Percentiles rank a stretch among this genome's conserved stretches.
phyloP scores from a whole-genome alignment of 2,888 invertebrate species.

The Apotomis capreana region DNA sequence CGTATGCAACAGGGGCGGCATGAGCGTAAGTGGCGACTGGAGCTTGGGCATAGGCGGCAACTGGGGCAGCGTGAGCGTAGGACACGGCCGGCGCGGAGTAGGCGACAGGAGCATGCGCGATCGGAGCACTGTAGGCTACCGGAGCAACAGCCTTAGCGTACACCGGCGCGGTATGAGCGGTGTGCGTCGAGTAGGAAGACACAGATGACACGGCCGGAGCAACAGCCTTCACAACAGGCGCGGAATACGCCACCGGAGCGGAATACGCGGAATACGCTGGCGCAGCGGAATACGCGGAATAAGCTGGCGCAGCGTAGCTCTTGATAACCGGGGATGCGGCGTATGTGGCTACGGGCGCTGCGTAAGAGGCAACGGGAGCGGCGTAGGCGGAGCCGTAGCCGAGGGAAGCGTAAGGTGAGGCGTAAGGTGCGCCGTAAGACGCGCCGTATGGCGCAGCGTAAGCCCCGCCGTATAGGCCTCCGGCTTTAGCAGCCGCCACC shows the following conservation, averaged over 20 bases:
- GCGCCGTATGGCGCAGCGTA: constrained; percentile 62
- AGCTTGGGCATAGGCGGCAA: constrained; percentile 52
- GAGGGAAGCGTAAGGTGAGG: constrained; percentile 72
- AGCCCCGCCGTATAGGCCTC: constrained; percentile 64
- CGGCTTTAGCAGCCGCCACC: constrained; percentile 83
- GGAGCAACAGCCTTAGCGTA: constrained; percentile 55
- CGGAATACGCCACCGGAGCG: constrained; percentile 55
- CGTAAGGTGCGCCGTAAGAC: constrained; percentile 59
- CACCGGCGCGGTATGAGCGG: constrained; percentile 50
- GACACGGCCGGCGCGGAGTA: constrained; percentile 44
- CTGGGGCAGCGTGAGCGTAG: constrained; percentile 51
- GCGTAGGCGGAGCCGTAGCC: constrained; percentile 40
- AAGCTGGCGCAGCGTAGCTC: constrained; percentile 58
- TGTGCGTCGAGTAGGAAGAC: constrained; percentile 52
- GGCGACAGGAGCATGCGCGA: constrained; percentile 50
- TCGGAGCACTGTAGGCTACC: constrained; percentile 50
- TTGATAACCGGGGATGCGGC: constrained; percentile 53
- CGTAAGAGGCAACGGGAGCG: constrained; percentile 57
- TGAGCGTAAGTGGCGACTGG: constrained; percentile 51
- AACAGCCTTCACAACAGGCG: constrained; percentile 65
- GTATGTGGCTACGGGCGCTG: constrained; percentile 57
- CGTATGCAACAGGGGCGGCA: constrained; percentile 53
- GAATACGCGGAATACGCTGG: constrained; percentile 55
- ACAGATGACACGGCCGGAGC: constrained; percentile 60
- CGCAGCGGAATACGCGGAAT: constrained; percentile 54